A percentile compares a stretch with the other conserved stretches of the same genome.
These are phyloP conservation scores for Polylopha cassiicola DNA, from an alignment of 2,888 invertebrate species.

Conservation along the genomic window DNA sequence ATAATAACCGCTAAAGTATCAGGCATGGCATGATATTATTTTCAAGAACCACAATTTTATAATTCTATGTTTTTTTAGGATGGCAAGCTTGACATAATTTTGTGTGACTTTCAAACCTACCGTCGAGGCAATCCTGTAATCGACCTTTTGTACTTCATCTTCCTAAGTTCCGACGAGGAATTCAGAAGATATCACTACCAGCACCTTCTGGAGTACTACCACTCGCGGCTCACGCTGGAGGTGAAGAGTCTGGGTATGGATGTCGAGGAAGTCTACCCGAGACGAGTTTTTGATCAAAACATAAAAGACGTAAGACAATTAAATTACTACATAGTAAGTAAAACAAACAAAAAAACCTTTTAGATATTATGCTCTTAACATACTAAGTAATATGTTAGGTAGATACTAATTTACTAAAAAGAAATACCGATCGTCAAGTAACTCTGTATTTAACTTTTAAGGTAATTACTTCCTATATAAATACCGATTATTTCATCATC, in stretches of 20 bases:
- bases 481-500: no score
- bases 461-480: no score
- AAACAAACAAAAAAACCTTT: no score
- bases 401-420: no score
- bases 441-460: no score
- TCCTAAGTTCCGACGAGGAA: constrained; percentile 20
- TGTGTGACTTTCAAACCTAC: constrained; percentile 20
- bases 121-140: constrained; percentile 10
- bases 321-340: no score
- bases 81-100: constrained; percentile 8
- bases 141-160: constrained; percentile 22
- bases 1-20: no score
- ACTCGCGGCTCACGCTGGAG: constrained; percentile 1
- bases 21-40: no score
- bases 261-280: constrained; percentile 2
- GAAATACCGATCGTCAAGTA: no score
- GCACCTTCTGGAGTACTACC: constrained; percentile 18
- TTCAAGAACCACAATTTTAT: background rate
- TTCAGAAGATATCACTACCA: constrained; percentile 17
- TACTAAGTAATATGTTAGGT: no score
- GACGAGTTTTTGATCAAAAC: constrained; percentile 1
- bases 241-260: constrained; percentile 2
- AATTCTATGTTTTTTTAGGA: constrained; percentile 16
- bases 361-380: no score
- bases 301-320: constrained; percentile 4